Base-by-base conservation (phyloP, 2,113 vertebrate genomes). In the Chaetodon auriga region DNA sequence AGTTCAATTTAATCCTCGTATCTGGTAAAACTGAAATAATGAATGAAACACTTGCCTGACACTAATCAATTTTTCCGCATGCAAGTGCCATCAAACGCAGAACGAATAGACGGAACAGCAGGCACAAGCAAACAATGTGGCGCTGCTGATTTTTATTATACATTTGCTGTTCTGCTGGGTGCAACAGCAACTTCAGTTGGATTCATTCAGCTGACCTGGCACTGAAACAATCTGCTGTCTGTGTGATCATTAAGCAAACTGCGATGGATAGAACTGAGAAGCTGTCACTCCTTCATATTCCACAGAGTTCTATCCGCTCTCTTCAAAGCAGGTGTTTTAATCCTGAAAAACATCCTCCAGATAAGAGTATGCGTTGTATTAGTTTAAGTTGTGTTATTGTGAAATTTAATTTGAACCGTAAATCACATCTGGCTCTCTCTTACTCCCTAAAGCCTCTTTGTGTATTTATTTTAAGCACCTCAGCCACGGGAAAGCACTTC, bases 371-470 rank as follows among this genome's bases (percentile, higher is more conserved):
- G 13, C 41, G 16, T 23, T 30, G 30, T 30, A 30, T 30, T 30
- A 30, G 30, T 30, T 30, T 30, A 77, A 61, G 16, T 61, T 78
- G 15, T 45, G 14, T 64, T 74, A 54, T 43, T 66, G 19, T 73
- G 18, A 62, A 72, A 61, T 18, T 60, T 2, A 53, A 43, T 49
- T 60, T 25, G 0, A 21, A 14, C 19, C 41, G 23, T 19, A 23
- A 81, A 76, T 60, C 58, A 45, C 15, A 5, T n/a, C 25, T 61
- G 36, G 70, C 54, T 66, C n/a, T 53, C 23, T 6, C 12, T 68
- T n/a, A 25, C 48, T 83, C 69, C 57, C 69, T 49, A 62, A 80
- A 83, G 66, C 62, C 78, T 73, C 46, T 41, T 54, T 61, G 43
- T 58, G 51, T 65, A 46, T 82, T 82, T 79, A 78, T 51, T 43